These are phyloP conservation scores for Dasyurus viverrinus DNA, from an alignment of 2,113 vertebrate species.

Conservation along the genomic window DNA sequence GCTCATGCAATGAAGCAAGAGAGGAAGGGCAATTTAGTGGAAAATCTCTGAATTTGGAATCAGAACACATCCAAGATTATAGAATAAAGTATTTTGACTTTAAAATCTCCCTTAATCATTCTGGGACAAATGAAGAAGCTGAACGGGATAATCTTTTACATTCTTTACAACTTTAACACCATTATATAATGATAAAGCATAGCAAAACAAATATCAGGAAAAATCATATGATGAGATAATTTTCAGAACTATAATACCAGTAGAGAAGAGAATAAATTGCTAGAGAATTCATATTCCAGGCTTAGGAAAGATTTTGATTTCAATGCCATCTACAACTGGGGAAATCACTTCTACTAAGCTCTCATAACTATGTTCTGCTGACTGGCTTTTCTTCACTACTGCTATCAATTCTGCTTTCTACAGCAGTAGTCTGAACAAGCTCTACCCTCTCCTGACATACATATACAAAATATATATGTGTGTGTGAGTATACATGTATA, in stretches of 20 bases:
- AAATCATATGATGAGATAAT: neutral
- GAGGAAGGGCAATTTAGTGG: neutral
- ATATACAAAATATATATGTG: too few species aligned
- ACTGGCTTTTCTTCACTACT: neutral
- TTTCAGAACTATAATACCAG: neutral
- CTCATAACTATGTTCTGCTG: neutral
- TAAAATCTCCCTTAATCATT: neutral
- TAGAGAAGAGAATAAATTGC: neutral
- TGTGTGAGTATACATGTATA: too few species aligned
- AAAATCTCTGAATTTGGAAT: neutral
- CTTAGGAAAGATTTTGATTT: neutral
- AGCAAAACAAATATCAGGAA: neutral
- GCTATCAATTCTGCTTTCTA: neutral
- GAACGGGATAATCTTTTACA: neutral
- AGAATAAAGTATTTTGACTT: neutral
- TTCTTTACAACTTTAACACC: neutral
- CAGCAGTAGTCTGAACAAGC: neutral
- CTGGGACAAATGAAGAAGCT: neutral
- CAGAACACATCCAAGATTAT: neutral
- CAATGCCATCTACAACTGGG: neutral
- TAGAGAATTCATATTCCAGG: neutral
- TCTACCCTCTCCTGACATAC: neutral
- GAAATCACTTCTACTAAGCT: neutral
- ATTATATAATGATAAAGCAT: neutral
- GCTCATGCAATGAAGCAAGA: neutral